Base-by-base conservation (phyloP, 2,888 invertebrate species). In the Nasonia oneida region DNA sequence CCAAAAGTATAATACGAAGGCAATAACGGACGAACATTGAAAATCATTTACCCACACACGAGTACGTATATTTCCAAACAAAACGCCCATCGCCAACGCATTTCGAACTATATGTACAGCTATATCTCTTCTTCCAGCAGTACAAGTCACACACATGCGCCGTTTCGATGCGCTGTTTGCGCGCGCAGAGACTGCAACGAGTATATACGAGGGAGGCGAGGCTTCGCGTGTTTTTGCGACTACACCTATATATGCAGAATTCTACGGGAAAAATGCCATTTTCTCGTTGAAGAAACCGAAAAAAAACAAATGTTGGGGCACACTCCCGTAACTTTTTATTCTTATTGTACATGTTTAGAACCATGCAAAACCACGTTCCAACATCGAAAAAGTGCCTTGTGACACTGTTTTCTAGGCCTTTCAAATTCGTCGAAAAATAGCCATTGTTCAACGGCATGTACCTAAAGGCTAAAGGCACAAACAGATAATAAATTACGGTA, bases 101-200 rank as follows among this genome's bases (percentile, higher is more conserved):
- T 37, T n/a, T 5, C 14, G 33, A 70, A 37, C 12, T n/a, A 29
- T 29, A 29, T 29, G 2, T 29, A 18, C 37, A 37, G 37, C 33
- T 15, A 70, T 42, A 2, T 42, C 42, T 42, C n/a, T 73, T 42
- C 18, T n/a, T 73, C 33, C 47, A 42, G 23, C 23, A 4, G 23
- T 74, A 23, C 39, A 3, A n/a, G 23, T 23, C 29, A 29, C 15
- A 75, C 15, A 8, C 4, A 18, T 1, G 33, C 53, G n/a, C 50
- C 50, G 47, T 50, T 50, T 23, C 33, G 8, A 37, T 37, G 57
- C 53, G n/a, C 57, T 57, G 61, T 76, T 76, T 76, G 57, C 53
- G 2, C 12, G 15, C 33, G 12, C 37, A 23, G 29, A 23, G 37
- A 73, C 39, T 57, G 18, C 53, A 53, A 53, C n/a, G 4, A 53